Evolutionary conservation across 1,140 invertebrate genomes (phyloP).

Genomic region (Telenomus remus): DNA sequence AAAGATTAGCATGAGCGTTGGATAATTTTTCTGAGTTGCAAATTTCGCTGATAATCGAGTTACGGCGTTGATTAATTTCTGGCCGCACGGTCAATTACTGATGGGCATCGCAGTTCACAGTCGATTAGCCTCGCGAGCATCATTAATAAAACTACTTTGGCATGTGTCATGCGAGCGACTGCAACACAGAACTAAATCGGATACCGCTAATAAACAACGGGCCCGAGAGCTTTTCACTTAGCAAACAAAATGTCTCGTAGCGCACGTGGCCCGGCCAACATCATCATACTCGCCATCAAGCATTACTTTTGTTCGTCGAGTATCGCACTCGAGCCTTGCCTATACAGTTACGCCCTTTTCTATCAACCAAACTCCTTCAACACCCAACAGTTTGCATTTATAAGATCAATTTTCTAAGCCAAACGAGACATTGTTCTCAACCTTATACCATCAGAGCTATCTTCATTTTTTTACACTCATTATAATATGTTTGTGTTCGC

Average conservation of each 20-base stretch:
- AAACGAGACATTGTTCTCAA: slow-evolving; percentile 27
- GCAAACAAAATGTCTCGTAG: slow-evolving; percentile 63
- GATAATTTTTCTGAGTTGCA: neutral
- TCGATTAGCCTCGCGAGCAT: slow-evolving; percentile 23
- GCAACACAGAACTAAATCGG: slow-evolving; percentile 53
- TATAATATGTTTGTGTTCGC: too few relatives aligned
- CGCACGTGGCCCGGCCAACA: slow-evolving; percentile 73
- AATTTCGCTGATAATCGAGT: neutral
- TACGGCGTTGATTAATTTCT: neutral
- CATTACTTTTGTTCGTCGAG: slow-evolving; percentile 66
- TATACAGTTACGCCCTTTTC: slow-evolving; percentile 23
- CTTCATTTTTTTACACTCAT: too few relatives aligned
- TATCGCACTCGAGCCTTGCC: slow-evolving; percentile 47
- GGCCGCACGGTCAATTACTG: slow-evolving; percentile 13
- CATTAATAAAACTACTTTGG: slow-evolving; percentile 42
- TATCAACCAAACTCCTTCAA: slow-evolving; percentile 26
- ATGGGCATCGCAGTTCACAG: slow-evolving; percentile 20
- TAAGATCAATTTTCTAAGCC: slow-evolving; percentile 31
- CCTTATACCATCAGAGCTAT: too few relatives aligned
- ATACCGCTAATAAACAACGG: slow-evolving; percentile 63
- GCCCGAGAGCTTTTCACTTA: slow-evolving; percentile 63
- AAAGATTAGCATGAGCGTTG: slow-evolving; percentile 62
- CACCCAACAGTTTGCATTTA: slow-evolving; percentile 33
- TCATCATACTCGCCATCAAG: slow-evolving; percentile 69
- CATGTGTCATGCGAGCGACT: slow-evolving; percentile 13